Percentiles rank a stretch among this genome's conserved stretches.
Evolutionary conservation across 92 coral and sea anemone genomes (phyloP).

Genomic region (Parazoanthus atlanticus): DNA sequence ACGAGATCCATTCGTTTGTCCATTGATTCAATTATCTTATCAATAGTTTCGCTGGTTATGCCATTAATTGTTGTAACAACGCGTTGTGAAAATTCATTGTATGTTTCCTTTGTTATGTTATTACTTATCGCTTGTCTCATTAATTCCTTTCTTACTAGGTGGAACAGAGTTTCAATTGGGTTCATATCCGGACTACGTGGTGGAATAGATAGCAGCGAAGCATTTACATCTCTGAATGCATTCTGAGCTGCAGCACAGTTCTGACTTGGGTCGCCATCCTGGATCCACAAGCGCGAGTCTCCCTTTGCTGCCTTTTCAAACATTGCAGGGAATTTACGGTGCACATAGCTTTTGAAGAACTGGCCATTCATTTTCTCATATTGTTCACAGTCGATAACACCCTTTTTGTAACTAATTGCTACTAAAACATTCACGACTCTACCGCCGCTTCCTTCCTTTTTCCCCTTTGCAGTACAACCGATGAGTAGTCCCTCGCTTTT

Average conservation of each 20-base stretch:
- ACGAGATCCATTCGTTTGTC: constrained; percentile 41
- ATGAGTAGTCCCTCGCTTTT: too few relatives aligned
- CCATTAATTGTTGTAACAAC: constrained; percentile 22
- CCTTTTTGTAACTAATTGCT: too few relatives aligned
- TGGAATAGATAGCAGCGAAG: constrained; percentile 6
- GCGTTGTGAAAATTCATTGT: constrained; percentile 28
- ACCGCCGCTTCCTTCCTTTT: too few relatives aligned
- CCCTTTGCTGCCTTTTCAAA: constrained; percentile 31
- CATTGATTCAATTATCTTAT: constrained; percentile 33
- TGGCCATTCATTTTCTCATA: too few relatives aligned
- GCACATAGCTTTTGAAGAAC: too few relatives aligned
- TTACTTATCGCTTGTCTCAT: constrained; percentile 9
- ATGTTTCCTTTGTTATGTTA: constrained; percentile 25
- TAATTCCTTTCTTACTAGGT: constrained; percentile 29
- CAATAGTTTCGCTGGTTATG: constrained; percentile 29
- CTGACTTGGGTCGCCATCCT: constrained; percentile 42
- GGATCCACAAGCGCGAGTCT: constrained; percentile 37
- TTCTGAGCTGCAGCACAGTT: constrained; percentile 29
- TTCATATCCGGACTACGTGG: background rate
- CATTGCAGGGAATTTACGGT: background rate
- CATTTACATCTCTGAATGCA: too few relatives aligned
- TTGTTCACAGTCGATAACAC: too few relatives aligned
- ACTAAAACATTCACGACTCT: too few relatives aligned
- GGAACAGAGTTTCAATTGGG: constrained; percentile 23
- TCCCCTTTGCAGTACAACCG: too few relatives aligned